Conservation (phyloP, 2,113 vertebrate species). For the Microcebus jonahi region DNA sequence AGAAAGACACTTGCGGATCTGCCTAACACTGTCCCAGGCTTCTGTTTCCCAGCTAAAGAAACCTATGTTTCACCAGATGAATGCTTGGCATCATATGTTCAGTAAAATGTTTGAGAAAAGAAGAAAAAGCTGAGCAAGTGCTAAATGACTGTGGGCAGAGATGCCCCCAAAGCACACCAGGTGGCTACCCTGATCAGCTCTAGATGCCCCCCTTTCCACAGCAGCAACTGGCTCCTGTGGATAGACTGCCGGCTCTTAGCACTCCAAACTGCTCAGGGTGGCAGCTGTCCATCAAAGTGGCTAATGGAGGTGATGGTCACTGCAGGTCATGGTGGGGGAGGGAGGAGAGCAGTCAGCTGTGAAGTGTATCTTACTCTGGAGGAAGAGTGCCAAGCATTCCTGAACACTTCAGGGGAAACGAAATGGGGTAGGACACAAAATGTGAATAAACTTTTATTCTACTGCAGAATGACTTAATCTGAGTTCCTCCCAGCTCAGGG, state of each 20-base stretch:
- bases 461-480: slow-evolving; percentile 48
- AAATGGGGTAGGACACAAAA: slow-evolving; percentile 35
- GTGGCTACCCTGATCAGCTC: background rate
- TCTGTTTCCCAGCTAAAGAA: background rate
- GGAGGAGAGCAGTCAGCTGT: background rate
- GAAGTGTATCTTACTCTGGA: background rate
- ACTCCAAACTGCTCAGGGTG: background rate
- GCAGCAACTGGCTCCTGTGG: background rate
- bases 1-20: background rate
- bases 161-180: background rate
- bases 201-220: fast-evolving
- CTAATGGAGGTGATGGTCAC: background rate
- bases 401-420: background rate
- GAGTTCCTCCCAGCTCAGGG: slow-evolving; percentile 41
- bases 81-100: background rate
- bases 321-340: background rate
- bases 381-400: background rate
- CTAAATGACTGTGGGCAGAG: background rate
- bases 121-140: background rate
- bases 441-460: background rate
- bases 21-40: background rate
- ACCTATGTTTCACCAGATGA: background rate
- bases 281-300: background rate
- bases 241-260: background rate
- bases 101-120: background rate